These are phyloP conservation scores for Corythaeola cristata DNA, from an alignment of 2,113 vertebrate genomes.

Conservation along the genomic window DNA sequence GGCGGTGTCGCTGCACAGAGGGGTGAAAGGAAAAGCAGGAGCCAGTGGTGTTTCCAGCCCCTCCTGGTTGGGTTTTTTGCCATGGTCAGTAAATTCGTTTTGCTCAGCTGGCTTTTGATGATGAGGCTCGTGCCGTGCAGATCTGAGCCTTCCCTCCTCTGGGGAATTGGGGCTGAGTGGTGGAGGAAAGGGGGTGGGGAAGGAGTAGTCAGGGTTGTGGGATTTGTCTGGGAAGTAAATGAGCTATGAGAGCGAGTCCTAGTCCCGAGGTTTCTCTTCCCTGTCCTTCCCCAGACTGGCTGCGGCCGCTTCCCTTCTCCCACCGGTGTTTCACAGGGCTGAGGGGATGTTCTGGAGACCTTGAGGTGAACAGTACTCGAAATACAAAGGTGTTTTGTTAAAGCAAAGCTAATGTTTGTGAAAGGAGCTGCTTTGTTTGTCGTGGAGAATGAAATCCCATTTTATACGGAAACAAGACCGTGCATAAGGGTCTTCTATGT, in stretches of 20 bases:
- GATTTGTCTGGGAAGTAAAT: neutral
- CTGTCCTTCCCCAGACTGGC: neutral
- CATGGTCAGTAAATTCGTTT: neutral
- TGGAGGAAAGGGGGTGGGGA: neutral
- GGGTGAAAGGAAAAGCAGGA: neutral
- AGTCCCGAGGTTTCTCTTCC: neutral
- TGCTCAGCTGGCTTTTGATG: neutral
- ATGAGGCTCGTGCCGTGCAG: neutral
- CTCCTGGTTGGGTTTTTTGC: neutral
- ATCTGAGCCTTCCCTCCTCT: neutral
- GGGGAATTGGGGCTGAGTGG: neutral
- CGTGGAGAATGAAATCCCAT: neutral
- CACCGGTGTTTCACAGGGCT: neutral
- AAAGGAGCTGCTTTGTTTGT: neutral
- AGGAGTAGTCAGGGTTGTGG: neutral
- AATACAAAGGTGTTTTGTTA: neutral
- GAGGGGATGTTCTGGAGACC: neutral
- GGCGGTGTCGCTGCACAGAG: neutral
- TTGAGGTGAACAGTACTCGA: neutral
- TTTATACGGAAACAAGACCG: fast-evolving
- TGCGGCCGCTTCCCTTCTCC: neutral
- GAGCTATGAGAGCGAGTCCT: neutral
- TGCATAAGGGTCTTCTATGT: fast-evolving
- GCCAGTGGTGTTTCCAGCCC: neutral
- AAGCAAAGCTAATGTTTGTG: neutral